Conservation (phyloP, 1,140 invertebrate genomes). For the Procambarus virginalis region DNA sequence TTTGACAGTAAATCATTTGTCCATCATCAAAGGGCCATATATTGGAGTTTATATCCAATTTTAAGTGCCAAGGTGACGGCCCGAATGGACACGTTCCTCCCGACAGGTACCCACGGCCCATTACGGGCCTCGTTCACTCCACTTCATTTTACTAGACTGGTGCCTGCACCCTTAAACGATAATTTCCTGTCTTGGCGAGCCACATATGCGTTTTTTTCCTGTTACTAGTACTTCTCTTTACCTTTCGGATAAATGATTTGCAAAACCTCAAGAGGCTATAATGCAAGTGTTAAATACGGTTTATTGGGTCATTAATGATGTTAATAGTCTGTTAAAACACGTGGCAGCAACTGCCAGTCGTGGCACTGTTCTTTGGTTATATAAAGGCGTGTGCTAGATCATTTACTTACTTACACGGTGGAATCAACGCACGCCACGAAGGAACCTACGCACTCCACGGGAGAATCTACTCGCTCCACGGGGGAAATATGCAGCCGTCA, state of each 20-base stretch:
- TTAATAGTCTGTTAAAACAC: slow-evolving; percentile 56
- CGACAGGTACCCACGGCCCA: slow-evolving; percentile 24
- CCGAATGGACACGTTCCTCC: slow-evolving; percentile 46
- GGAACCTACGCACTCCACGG: no score
- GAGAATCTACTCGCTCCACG: no score
- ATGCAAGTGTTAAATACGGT: slow-evolving; percentile 51
- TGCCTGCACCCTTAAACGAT: slow-evolving; percentile 37
- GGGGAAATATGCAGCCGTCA: no score
- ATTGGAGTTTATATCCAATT: slow-evolving; percentile 62
- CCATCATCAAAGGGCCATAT: slow-evolving; percentile 62
- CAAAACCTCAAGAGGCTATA: slow-evolving; percentile 38
- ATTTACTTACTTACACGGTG: neutral
- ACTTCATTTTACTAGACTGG: slow-evolving; percentile 43
- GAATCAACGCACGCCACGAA: no score
- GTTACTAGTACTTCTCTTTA: slow-evolving; percentile 3
- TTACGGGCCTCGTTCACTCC: slow-evolving; percentile 3
- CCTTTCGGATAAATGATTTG: slow-evolving; percentile 37
- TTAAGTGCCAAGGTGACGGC: slow-evolving; percentile 54
- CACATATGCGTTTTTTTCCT: neutral
- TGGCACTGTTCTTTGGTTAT: neutral
- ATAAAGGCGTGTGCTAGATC: neutral
- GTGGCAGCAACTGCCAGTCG: slow-evolving; percentile 13
- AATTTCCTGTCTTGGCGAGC: neutral
- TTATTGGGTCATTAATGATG: slow-evolving; percentile 57
- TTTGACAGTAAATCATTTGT: slow-evolving; percentile 66